phyloP scores from a whole-genome alignment of 2,113 vertebrate genomes.

The Philantomba maxwellii region DNA sequence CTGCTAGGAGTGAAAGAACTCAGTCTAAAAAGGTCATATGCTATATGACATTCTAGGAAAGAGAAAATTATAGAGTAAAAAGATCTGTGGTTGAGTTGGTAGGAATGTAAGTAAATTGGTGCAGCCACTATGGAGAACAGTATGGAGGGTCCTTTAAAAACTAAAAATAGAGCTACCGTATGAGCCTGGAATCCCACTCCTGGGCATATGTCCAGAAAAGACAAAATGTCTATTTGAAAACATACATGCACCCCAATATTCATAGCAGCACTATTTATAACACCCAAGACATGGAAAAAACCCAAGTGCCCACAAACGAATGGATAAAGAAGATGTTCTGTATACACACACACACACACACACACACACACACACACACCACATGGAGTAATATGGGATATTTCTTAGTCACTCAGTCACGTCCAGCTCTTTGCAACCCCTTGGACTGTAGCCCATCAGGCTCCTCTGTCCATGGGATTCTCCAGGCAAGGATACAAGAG shows the following conservation, averaged over 20 bases:
- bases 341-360: not conserved
- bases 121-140: not conserved
- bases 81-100: not conserved
- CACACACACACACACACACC: too few relatives aligned
- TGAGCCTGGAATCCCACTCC: not conserved
- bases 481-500: not conserved
- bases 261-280: not conserved
- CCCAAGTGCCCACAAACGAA: not conserved
- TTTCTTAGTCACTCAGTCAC: not conserved
- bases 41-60: not conserved
- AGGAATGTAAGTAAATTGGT: not conserved
- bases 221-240: not conserved
- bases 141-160: not conserved
- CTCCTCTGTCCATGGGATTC: not conserved
- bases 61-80: not conserved
- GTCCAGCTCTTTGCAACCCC: not conserved
- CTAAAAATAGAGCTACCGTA: not conserved
- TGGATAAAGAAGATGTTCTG: not conserved
- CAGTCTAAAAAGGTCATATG: not conserved
- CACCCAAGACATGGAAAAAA: not conserved
- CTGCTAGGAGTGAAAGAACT: not conserved
- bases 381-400: not conserved
- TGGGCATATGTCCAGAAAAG: not conserved
- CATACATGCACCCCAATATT: not conserved
- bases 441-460: not conserved